Percentiles rank a stretch among this genome's conserved stretches.
Evolutionary conservation across 2,113 vertebrate genomes (phyloP).

Genomic region (Cynocephalus volans): DNA sequence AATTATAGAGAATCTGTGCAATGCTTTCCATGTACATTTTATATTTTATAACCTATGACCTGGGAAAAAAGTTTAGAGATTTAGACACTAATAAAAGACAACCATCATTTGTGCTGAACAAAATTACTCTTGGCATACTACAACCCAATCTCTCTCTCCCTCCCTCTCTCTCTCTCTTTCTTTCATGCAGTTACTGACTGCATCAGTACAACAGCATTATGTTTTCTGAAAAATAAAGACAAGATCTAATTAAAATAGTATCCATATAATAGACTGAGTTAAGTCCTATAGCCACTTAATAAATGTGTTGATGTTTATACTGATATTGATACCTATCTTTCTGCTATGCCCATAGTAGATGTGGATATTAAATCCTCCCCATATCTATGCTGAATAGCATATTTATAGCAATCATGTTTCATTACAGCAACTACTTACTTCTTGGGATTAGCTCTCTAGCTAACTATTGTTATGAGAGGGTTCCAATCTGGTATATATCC

Average conservation of each 20-base stretch:
- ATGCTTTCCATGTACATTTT: background rate
- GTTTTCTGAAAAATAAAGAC: background rate
- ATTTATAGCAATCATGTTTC: background rate
- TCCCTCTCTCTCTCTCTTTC: background rate
- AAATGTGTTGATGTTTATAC: background rate
- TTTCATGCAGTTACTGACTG: background rate
- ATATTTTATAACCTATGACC: background rate
- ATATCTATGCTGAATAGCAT: background rate
- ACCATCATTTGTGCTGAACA: background rate
- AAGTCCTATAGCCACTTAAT: background rate
- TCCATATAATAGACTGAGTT: background rate
- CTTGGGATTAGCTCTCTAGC: background rate
- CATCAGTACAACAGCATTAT: background rate
- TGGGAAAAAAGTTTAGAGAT: background rate
- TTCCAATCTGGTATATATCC: background rate
- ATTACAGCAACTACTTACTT: background rate
- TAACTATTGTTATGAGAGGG: background rate
- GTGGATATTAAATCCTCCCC: background rate
- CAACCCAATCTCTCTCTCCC: background rate
- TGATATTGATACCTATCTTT: background rate
- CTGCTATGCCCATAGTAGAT: background rate
- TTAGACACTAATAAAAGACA: conserved; percentile 4
- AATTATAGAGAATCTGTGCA: background rate
- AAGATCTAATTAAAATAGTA: background rate
- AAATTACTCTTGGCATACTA: background rate